Percentiles rank a stretch among this genome's conserved stretches.
These are phyloP conservation scores for Prionailurus viverrinus DNA, from an alignment of 2,113 vertebrate species.

Conservation along the genomic window DNA sequence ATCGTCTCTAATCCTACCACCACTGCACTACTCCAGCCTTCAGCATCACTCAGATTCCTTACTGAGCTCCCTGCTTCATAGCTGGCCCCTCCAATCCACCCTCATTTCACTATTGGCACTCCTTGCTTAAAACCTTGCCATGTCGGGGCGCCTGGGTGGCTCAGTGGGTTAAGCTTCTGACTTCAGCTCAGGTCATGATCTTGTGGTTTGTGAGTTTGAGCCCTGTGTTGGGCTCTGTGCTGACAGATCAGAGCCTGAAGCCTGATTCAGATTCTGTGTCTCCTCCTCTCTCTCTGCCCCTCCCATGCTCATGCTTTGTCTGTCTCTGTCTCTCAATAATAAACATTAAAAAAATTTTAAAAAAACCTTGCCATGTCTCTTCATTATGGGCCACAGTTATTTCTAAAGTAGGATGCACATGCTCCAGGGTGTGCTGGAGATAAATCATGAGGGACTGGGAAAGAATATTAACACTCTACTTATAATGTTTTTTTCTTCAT, in stretches of 20 bases:
- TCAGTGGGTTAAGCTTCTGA: too few species aligned
- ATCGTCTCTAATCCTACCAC: neutral
- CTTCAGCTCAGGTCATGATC: too few species aligned
- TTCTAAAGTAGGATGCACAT: neutral
- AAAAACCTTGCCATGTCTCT: neutral
- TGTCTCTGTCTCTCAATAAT: too few species aligned
- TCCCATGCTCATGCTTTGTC: too few species aligned
- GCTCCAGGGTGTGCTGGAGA: neutral
- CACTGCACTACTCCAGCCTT: neutral
- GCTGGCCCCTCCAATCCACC: neutral
- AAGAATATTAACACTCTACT: slow-evolving; percentile 20
- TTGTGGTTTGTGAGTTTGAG: too few species aligned
- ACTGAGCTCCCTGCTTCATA: neutral
- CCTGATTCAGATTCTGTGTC: too few species aligned
- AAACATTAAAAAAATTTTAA: too few species aligned
- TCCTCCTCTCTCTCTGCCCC: too few species aligned
- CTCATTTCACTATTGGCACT: neutral
- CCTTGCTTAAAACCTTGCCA: slow-evolving; percentile 26
- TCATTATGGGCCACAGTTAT: neutral
- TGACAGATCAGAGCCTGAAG: too few species aligned
- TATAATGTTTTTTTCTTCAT: neutral
- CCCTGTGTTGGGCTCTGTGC: too few species aligned
- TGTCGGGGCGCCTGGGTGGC: neutral
- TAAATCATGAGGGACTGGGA: neutral
- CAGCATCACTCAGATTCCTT: neutral